These are phyloP conservation scores for Tricholaema leucomelas DNA, from an alignment of 2,113 vertebrate species.

Conservation along the genomic window DNA sequence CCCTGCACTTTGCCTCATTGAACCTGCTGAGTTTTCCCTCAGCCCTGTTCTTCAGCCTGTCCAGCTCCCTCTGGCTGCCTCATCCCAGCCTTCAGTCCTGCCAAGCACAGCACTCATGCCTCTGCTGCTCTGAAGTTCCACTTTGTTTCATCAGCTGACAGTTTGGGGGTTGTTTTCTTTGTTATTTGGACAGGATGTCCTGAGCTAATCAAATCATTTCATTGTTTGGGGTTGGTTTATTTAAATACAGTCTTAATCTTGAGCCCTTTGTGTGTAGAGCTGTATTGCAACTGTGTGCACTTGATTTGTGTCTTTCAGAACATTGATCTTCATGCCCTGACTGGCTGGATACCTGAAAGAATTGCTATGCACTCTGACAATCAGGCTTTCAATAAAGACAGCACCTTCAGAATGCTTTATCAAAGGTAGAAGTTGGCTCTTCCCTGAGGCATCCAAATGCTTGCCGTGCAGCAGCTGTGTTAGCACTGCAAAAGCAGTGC, in stretches of 20 bases:
- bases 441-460: neutral
- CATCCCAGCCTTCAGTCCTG: too few species aligned
- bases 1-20: too few species aligned
- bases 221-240: neutral
- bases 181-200: neutral
- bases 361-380: slow-evolving; percentile 99
- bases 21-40: too few species aligned
- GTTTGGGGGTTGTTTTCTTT: neutral
- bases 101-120: neutral
- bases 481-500: neutral
- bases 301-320: slow-evolving; percentile 81
- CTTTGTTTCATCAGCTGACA: neutral
- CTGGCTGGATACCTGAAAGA: slow-evolving; percentile 98
- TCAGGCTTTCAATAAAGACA: slow-evolving; percentile 93
- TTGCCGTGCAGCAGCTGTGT: neutral
- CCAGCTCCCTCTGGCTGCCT: too few species aligned
- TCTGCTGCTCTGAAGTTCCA: neutral
- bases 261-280: neutral
- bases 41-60: too few species aligned
- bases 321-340: slow-evolving; percentile 96
- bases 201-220: neutral
- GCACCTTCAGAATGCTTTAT: slow-evolving; percentile 95
- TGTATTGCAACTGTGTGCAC: neutral
- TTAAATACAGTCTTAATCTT: neutral
- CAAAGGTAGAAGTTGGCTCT: slow-evolving; percentile 82